Base-by-base conservation (phyloP, 2,888 invertebrate species). In the Drosophila kuntzei region DNA sequence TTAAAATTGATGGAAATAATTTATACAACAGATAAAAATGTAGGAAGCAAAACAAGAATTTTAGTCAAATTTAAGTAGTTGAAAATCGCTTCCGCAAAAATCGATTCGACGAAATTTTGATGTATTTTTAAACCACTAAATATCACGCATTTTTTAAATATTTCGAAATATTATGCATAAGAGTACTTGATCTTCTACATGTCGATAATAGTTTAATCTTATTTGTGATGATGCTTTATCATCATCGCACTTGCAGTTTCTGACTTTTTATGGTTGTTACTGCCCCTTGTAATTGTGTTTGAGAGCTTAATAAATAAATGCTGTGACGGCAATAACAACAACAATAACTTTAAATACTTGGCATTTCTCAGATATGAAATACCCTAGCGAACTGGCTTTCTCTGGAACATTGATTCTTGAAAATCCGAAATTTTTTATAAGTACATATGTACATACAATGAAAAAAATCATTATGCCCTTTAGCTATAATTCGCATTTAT, bases 281-380 rank as follows among this genome's bases (percentile, higher is more conserved):
- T 16, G 39, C 25, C 36, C 11, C 22, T 14, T 54, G 43, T 44
- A 39, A 39, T 49, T 58, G 49, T 5, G 32, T 49, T 58, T 9
- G 12, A 58, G 49, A 41, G 29, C 11, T 14, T 8, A 22, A 12
- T 32, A 47, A 58, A 58, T 41, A 58, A 29, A 2, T 49, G 11
- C 27, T 5, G n/a, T 22, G 5, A 22, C 14, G 32, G 5, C 7
- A 37, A 12, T 47, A 37, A 29, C 29, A 49, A 39, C 25, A 41
- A n/a, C 20, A 50, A 36, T n/a, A 6, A 20, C 11, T 20, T 2
- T 6, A 18, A 20, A 20, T 20, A 1, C 6, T 12, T 16, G 14
- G 3, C 14, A 16, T 36, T 36, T 36, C 8, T 6, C 12, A 20
- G 2, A 41, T 41, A 6, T 20, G 6, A 41, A 41, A 20, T 6